A percentile compares a stretch with the other conserved stretches of the same genome.
These are phyloP conservation scores for Cryptoblepharus egeriae DNA, from an alignment of 2,797 vertebrate species.

Conservation along the genomic window DNA sequence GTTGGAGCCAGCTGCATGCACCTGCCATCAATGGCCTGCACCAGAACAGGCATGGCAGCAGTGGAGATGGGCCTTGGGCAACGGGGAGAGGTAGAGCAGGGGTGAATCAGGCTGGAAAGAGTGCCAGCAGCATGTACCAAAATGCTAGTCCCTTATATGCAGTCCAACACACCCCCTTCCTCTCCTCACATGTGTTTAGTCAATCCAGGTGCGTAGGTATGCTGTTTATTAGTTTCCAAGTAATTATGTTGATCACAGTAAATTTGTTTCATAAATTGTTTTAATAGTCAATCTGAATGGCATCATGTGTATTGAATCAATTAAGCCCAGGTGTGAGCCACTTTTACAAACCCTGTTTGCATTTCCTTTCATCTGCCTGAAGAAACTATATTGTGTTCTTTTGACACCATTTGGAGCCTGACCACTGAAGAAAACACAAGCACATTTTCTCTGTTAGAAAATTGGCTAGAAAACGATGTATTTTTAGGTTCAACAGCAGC, in stretches of 20 bases:
- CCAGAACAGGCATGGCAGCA: too few species aligned
- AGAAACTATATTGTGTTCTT: slow-evolving; percentile 51
- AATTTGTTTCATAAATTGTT: slow-evolving; percentile 36
- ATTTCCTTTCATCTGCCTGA: slow-evolving; percentile 7
- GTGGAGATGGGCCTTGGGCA: too few species aligned
- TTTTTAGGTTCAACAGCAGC: slow-evolving; percentile 19
- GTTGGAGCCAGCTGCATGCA: too few species aligned
- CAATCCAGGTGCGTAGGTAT: not conserved
- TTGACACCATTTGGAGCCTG: slow-evolving; percentile 15
- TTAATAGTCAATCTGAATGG: not conserved
- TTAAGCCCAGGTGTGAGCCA: slow-evolving; percentile 10
- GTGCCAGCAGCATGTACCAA: too few species aligned
- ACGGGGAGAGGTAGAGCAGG: too few species aligned
- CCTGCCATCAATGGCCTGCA: too few species aligned
- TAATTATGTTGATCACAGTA: slow-evolving; percentile 5
- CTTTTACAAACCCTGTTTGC: slow-evolving; percentile 11
- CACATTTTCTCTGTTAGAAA: slow-evolving; percentile 19
- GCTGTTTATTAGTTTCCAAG: slow-evolving; percentile 39
- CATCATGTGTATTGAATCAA: slow-evolving; percentile 1
- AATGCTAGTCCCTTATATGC: too few species aligned
- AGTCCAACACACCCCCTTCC: too few species aligned
- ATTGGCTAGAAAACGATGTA: slow-evolving; percentile 13
- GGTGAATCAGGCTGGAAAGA: too few species aligned
- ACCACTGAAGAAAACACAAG: slow-evolving; percentile 9
- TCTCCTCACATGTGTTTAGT: slow-evolving; percentile 4